Evolutionary conservation across 2,797 vertebrate species (phyloP), one percentile per base, ranked within the genome.

Genomic region (Vultur gryphus): DNA sequence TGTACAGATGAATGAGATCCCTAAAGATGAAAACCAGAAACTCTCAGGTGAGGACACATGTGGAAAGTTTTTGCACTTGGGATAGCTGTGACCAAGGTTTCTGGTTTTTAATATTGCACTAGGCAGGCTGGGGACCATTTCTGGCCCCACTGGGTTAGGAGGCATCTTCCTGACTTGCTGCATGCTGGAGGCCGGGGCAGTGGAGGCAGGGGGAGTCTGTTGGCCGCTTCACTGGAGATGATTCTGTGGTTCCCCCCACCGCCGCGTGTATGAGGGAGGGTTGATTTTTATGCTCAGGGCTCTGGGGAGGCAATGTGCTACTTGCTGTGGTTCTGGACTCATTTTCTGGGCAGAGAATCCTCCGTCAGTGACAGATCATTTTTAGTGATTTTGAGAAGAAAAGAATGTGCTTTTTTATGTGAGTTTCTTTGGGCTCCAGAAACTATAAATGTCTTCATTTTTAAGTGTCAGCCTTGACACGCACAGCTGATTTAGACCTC

Each of bases 391-490:
- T 92, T 89, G 90, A 93, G 86, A 82, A 83, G 44, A 85, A 89
- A 93, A 95, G 31, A 95, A 92, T 82, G 64, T 54, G 72, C 54
- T 89, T 94, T 95, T 94, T 92, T 37, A 96, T 87, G 76, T 58
- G 65, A 37, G 43, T 72, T 97, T 96, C 84, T 97, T 95, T 84
- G 62, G 73, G 73, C 69, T 91, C 80, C 84, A 95, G 83, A 88
- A 95, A 87, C 89, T 96, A 96, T 94, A 97, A 97, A 97, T 1
- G 29, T 91, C 90, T 96, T 96, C 84, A 97, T 97, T 96, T 96
- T 93, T 95, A 96, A 97, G 93, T 88, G 95, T 97, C 95, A 97
- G 90, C 61, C 96, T 95, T 97, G 97, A 92, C 92, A 97, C 0
- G 2, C 76, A 87, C 48, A 94, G 93, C 76, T 96, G 96, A 97